Conservation (phyloP, 2,797 vertebrate species). For the Potorous gilbertii region DNA sequence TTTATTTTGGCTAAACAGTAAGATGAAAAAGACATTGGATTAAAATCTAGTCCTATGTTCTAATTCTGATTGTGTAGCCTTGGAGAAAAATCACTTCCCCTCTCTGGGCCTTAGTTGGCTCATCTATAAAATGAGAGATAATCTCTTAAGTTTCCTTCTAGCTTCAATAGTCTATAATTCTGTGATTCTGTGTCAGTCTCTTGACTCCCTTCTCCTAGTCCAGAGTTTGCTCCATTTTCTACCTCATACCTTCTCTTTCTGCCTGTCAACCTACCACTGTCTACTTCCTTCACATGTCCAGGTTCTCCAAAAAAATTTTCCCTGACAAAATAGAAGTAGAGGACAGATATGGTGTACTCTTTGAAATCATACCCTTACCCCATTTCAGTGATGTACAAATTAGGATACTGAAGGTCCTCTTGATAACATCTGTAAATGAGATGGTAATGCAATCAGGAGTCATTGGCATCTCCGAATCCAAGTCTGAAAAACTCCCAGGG, state of each 20-base stretch:
- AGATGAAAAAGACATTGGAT: neutral
- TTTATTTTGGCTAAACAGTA: neutral
- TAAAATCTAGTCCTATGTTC: neutral
- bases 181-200: neutral
- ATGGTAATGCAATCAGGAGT: neutral
- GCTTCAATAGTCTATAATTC: neutral
- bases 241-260: neutral
- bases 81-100: neutral
- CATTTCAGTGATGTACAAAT: neutral
- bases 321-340: neutral
- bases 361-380: neutral
- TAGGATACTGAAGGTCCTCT: neutral
- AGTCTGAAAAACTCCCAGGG: neutral
- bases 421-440: neutral
- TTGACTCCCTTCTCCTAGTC: neutral
- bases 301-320: slow-evolving; percentile 39
- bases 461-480: neutral
- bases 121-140: neutral
- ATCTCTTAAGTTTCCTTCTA: neutral
- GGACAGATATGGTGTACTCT: neutral
- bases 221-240: neutral
- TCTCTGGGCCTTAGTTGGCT: slow-evolving; percentile 17
- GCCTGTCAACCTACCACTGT: neutral
- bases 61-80: slow-evolving; percentile 1
- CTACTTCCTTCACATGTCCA: neutral